Base-by-base conservation (phyloP, 2,797 vertebrate species). In the Spinus pinus region DNA sequence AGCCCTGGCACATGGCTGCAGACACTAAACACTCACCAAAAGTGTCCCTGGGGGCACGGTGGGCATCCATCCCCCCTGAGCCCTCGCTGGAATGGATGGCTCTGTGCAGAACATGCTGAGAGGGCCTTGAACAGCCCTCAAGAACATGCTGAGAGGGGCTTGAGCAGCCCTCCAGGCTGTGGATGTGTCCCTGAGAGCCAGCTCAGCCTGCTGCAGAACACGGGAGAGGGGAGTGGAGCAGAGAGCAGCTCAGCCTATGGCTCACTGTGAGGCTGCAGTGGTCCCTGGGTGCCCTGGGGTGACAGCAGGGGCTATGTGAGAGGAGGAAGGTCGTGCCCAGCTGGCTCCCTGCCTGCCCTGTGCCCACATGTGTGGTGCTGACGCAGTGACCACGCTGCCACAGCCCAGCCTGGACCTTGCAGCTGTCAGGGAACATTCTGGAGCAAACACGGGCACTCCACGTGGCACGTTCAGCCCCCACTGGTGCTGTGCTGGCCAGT, bases 401-500 rank as follows among this genome's bases (percentile, higher is more conserved):
- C 77, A 33, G 77, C 77, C 60, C n/a, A n/a, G 31, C 64, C 64
- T 16, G 28, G 53, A 2, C 27, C 27, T 62, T 35, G 79, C 39
- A 12, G 41, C 42, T 22, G 9, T 0, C 60, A 83, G 90, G 82
- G 87, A 90, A 93, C 30, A 3, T 95, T 94, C 93, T 94, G 93
- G 88, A 83, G 12, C 27, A 25, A 83, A 8, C 50, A 3, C 0
- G 7, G 61, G 58, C 49, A 12, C 13, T 8, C 2, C 3, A 1
- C 5, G 12, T 2, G 7, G 51, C 47, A 33, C 0, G 0, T 39
- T 35, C 30, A n/a, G 60, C 65, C 24, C 30, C 46, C 3, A 0
- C 3, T 1, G 19, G 19, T 2, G 8, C 74, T 16, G 37, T 7
- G 0, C 35, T 7, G 62, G 33, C 72, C 1, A 0, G 2, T 7